Evolutionary conservation across 2,113 vertebrate genomes (phyloP).

Genomic region (Apodemus sylvaticus): DNA sequence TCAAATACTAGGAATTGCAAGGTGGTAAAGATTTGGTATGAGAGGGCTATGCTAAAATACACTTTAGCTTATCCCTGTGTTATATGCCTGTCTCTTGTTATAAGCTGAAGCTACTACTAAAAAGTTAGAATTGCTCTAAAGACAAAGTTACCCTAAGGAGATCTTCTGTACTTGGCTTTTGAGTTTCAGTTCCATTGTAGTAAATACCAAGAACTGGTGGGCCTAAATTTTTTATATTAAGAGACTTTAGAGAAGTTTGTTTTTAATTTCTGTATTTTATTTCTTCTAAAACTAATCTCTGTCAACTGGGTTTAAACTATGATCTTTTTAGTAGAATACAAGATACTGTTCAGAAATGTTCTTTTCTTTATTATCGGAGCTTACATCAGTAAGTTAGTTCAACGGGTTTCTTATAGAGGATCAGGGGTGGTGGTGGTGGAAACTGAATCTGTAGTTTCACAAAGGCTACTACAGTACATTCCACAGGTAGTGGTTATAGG

Average conservation of each 20-base stretch:
- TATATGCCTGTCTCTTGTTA: background rate
- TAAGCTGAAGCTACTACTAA: background rate
- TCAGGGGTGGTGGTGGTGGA: no score
- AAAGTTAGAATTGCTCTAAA: background rate
- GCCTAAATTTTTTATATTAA: conserved; percentile 35
- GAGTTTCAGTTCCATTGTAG: background rate
- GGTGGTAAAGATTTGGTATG: background rate
- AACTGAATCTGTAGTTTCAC: no score
- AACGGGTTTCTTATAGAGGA: no score
- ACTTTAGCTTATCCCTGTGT: background rate
- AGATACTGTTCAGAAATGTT: background rate
- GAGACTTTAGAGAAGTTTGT: conserved; percentile 11
- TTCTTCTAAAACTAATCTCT: conserved; percentile 37
- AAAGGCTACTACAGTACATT: no score
- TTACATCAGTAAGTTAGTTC: background rate
- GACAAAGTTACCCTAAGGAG: background rate
- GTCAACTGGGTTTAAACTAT: conserved; percentile 16
- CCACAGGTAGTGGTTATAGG: no score
- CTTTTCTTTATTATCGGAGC: conserved; percentile 38
- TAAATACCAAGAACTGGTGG: background rate
- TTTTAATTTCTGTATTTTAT: conserved; percentile 59
- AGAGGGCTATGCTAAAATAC: background rate
- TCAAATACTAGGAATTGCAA: background rate
- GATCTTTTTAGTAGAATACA: conserved; percentile 9
- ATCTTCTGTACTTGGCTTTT: background rate